Evolutionary conservation across 53 echinoderm and acorn worm species (phyloP).

Genomic region (Astropecten irregularis): DNA sequence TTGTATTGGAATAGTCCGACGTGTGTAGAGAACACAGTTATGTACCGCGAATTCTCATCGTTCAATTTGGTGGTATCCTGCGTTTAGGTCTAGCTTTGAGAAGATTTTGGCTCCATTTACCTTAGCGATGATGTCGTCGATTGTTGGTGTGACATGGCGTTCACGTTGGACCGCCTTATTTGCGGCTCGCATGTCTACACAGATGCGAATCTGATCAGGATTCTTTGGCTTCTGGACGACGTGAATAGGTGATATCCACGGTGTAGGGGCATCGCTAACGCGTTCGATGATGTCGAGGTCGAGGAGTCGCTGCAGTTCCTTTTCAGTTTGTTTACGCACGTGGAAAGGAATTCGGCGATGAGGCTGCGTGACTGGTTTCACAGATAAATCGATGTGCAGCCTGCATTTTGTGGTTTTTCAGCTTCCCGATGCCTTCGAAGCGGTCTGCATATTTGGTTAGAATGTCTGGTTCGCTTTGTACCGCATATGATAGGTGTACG

Average conservation of each 20-base stretch:
- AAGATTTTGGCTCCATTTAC: conserved; percentile 16
- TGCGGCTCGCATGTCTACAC: too few species aligned
- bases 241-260: conserved; percentile 57
- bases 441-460: conserved; percentile 37
- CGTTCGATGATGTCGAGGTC: too few species aligned
- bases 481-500: conserved; percentile 39
- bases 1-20: too few species aligned
- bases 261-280: conserved; percentile 46
- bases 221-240: too few species aligned
- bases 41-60: conserved; percentile 11
- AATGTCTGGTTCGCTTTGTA: conserved; percentile 48
- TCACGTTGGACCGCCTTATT: conserved; percentile 28
- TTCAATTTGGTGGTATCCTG: conserved; percentile 68
- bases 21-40: too few species aligned
- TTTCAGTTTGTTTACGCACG: too few species aligned
- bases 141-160: conserved; percentile 54
- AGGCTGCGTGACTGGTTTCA: conserved; percentile 48
- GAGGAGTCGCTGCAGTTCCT: too few species aligned
- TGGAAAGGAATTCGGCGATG: too few species aligned
- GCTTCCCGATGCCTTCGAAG: too few species aligned
- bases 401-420: conserved; percentile 44
- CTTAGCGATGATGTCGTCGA: conserved; percentile 56
- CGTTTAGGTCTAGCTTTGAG: too few species aligned
- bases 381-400: conserved; percentile 47
- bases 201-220: too few species aligned